Base-by-base conservation (phyloP, 2,797 vertebrate species). In the Spondyliosoma cantharus region DNA sequence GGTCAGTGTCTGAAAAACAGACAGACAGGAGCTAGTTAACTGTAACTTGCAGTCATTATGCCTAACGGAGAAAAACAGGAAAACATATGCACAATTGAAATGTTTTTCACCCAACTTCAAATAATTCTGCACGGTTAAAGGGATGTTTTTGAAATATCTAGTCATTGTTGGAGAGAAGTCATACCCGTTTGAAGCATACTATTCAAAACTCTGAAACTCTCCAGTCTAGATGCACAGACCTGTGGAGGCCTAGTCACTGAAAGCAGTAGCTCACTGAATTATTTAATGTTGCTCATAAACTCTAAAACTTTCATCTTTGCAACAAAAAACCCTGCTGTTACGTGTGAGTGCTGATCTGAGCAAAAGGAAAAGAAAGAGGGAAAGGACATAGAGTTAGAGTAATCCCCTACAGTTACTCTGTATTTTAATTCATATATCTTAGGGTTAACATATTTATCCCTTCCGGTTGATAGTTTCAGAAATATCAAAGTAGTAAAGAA, bases 231-330 rank as follows among this genome's bases (percentile, higher is more conserved):
- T 64, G 46, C 24, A 61, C 71, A 59, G 58, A 83, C 72, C 45
- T 59, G 45, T 62, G 32, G 46, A 80, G 56, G 4, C 25, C n/a
- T 14, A 45, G 17, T 63, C 66, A 7, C 46, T 69, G 61, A 48
- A 60, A 70, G 37, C 48, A 56, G 56, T 68, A 65, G 27, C 29
- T 58, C 17, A 7, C 50, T 83, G 27, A 83, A 85, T 84, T 76
- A 82, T 85, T 83, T 37, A 83, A 63, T 46, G n/a, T 13, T 19
- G 46, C 48, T 57, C 46, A 71, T 71, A 57, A 32, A 64, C 50
- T 74, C 29, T 68, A 56, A 73, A 71, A 74, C 70, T 14, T 83
- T 69, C 45, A 70, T 72, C 63, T 65, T 74, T 69, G 58, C 42
- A 59, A 54, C 25, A n/a, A 43, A 24, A 74, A 72, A n/a, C 5